Conservation (phyloP, 2,113 vertebrate species). For the Pandion haliaetus region DNA sequence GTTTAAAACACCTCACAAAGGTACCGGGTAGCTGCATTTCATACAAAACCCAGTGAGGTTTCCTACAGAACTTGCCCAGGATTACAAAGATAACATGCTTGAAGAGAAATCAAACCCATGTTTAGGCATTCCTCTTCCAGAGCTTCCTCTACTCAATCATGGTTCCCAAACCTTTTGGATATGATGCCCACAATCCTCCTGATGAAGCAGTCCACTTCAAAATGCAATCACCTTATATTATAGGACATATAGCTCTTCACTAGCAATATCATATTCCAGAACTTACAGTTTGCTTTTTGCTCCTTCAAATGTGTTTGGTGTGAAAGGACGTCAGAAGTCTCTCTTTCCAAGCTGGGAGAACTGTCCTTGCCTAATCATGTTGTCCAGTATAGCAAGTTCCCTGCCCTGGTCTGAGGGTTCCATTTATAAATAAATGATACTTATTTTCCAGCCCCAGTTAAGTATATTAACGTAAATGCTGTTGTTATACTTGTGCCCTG, state of each 20-base stretch:
- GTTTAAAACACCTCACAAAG: background rate
- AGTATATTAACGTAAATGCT: background rate
- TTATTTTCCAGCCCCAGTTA: background rate
- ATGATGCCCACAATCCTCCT: background rate
- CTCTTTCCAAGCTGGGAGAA: background rate
- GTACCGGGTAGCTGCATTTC: background rate
- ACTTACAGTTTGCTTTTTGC: background rate
- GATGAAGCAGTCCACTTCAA: background rate
- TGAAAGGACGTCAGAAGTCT: background rate
- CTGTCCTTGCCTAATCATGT: background rate
- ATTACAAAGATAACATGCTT: background rate
- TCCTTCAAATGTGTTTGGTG: background rate
- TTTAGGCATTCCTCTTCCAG: background rate
- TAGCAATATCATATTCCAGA: background rate
- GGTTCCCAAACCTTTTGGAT: background rate
- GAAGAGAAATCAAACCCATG: background rate
- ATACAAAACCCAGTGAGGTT: background rate
- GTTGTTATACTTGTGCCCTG: background rate
- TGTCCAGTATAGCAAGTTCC: background rate
- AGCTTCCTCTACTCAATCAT: background rate
- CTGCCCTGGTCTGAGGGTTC: background rate
- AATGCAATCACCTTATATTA: background rate
- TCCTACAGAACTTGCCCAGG: background rate
- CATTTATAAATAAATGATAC: background rate
- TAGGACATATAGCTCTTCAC: fast-evolving